phyloP scores from a whole-genome alignment of 1,140 invertebrate species.

The Conus ventricosus region DNA sequence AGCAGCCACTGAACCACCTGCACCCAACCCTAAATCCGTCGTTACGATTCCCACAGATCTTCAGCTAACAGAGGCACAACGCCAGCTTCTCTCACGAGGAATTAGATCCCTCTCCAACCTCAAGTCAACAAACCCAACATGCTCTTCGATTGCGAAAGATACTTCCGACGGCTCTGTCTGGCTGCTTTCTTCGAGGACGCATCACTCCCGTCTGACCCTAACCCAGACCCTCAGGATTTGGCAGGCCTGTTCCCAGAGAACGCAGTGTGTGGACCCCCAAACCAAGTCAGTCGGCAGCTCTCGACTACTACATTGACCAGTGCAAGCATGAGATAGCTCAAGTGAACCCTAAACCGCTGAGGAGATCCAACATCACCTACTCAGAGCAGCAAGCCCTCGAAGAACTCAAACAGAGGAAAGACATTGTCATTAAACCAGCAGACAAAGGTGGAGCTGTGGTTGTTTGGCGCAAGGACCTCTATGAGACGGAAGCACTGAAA shows the following conservation, averaged over 20 bases:
- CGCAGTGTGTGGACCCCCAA: background rate
- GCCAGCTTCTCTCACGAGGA: background rate
- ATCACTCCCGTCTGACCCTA: background rate
- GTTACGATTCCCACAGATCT: background rate
- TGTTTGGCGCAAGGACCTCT: background rate
- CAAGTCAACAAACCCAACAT: background rate
- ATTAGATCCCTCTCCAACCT: background rate
- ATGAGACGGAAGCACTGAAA: background rate
- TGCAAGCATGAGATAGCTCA: background rate
- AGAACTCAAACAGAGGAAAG: background rate
- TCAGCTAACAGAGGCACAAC: background rate
- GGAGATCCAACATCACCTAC: background rate
- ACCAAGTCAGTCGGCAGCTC: background rate
- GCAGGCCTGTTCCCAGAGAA: background rate
- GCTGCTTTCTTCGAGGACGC: background rate
- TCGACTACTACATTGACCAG: background rate
- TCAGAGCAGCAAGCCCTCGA: background rate
- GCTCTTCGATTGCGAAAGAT: background rate
- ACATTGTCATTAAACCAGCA: background rate
- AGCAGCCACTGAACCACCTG: too few species aligned
- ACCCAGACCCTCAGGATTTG: background rate
- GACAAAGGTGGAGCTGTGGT: conserved; percentile 8
- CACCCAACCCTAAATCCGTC: background rate
- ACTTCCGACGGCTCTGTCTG: background rate
- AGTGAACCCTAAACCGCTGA: background rate